Conservation (phyloP, 2,888 invertebrate species). For the Drosophila ustulata region DNA sequence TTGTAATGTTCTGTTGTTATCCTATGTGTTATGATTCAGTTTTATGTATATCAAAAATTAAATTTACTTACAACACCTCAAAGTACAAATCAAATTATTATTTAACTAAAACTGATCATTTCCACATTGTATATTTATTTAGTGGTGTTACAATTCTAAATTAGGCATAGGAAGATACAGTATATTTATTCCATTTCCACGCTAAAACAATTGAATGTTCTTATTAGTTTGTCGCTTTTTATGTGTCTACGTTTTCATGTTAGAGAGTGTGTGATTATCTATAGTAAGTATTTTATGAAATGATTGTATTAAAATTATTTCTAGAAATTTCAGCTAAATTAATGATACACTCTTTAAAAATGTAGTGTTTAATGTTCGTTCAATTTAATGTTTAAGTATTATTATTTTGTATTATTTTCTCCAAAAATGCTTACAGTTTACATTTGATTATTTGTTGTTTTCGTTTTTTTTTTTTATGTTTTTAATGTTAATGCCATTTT, state of each 20-base stretch:
- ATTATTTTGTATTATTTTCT: conserved; percentile 36
- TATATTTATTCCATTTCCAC: conserved; percentile 40
- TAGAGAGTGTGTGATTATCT: conserved; percentile 26
- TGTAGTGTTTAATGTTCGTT: conserved; percentile 50
- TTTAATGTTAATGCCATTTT: conserved; percentile 40
- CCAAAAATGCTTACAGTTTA: conserved; percentile 71
- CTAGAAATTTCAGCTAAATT: conserved; percentile 79
- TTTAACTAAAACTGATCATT: conserved; percentile 32
- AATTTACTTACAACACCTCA: conserved; percentile 49
- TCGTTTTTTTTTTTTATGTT: conserved; percentile 54
- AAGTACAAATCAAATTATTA: conserved; percentile 49
- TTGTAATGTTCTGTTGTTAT: conserved; percentile 54
- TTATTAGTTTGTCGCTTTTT: conserved; percentile 13
- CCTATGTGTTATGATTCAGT: conserved; percentile 33
- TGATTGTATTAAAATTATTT: conserved; percentile 56
- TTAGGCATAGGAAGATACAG: conserved; percentile 69
- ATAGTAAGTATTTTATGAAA: conserved; percentile 44
- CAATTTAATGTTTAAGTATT: conserved; percentile 31
- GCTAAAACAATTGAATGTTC: conserved; percentile 15
- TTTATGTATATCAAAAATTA: conserved; percentile 53
- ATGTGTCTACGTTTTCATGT: conserved; percentile 16
- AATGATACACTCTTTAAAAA: conserved; percentile 74
- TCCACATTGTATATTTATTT: conserved; percentile 29
- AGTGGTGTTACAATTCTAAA: conserved; percentile 55
- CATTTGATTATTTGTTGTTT: conserved; percentile 57